A percentile compares a stretch with the other conserved stretches of the same genome.
Evolutionary conservation across 2,888 invertebrate genomes (phyloP).

Genomic region (Patella pellucida): DNA sequence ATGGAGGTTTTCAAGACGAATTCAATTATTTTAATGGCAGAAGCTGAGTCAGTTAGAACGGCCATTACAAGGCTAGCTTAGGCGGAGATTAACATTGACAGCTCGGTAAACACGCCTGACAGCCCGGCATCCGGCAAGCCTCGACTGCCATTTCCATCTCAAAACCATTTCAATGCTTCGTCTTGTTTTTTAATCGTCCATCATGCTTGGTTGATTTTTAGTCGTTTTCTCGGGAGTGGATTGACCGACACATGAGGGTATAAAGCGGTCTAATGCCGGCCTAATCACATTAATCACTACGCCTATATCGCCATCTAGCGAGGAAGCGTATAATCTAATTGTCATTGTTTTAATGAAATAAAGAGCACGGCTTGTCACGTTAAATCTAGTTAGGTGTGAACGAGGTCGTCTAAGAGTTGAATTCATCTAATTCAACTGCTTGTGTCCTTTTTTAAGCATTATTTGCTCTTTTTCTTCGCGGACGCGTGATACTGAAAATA

Average conservation of each 20-base stretch:
- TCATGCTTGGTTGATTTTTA: conserved; percentile 6
- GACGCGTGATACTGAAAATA: no score
- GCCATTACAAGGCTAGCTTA: neutral
- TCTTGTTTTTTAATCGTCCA: neutral
- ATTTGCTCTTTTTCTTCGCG: no score
- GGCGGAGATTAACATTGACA: neutral
- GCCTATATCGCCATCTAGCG: conserved; percentile 5
- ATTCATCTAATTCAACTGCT: no score
- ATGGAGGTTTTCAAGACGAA: conserved; percentile 5
- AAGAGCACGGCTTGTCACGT: neutral
- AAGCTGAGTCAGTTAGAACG: conserved; percentile 4
- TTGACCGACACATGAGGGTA: conserved; percentile 3
- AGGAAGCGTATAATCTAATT: conserved; percentile 2
- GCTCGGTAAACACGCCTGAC: conserved; percentile 7
- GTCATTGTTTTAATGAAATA: conserved; percentile 8
- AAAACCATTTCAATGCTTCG: no score
- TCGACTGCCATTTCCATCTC: neutral
- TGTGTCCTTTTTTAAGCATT: no score
- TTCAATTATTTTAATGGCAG: neutral
- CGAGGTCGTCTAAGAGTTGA: no score
- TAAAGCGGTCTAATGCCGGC: neutral
- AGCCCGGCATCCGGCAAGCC: neutral
- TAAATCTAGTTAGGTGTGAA: no score
- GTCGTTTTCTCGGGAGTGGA: neutral
- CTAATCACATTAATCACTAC: conserved; percentile 10